A percentile compares a stretch with the other conserved stretches of the same genome.
These are phyloP conservation scores for Diorhabda elongata DNA, from an alignment of 1,140 invertebrate species.

Conservation along the genomic window DNA sequence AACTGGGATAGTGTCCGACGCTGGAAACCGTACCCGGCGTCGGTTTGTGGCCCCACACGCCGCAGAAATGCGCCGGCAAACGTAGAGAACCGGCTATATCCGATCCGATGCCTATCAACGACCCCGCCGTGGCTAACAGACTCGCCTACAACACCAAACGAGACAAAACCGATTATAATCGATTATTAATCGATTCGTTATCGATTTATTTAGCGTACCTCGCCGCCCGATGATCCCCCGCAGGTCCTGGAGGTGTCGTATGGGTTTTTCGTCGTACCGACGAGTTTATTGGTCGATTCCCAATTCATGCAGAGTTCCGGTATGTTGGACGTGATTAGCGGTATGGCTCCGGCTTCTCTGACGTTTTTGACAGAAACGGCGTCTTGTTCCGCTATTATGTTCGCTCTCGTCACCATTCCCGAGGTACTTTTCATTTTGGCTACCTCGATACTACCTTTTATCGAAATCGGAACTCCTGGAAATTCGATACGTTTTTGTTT, in stretches of 20 bases:
- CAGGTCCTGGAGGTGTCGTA: constrained; percentile 72
- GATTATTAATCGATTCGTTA: neutral
- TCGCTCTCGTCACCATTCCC: constrained; percentile 52
- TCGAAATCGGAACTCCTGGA: constrained; percentile 63
- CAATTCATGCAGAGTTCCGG: constrained; percentile 88
- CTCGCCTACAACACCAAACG: constrained; percentile 50
- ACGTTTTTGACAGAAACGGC: constrained; percentile 65
- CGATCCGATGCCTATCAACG: constrained; percentile 74
- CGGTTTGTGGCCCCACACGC: constrained; percentile 81
- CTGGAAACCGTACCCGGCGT: constrained; percentile 59
- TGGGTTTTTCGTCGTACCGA: constrained; percentile 84
- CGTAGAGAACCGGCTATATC: constrained; percentile 83
- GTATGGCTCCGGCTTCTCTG: constrained; percentile 74
- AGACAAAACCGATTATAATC: neutral
- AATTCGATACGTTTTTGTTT: no score
- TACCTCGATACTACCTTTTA: constrained; percentile 58
- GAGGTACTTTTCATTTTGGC: constrained; percentile 54
- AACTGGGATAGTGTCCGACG: constrained; percentile 47
- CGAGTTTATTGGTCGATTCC: constrained; percentile 84
- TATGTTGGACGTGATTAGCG: constrained; percentile 83
- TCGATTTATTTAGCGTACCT: constrained; percentile 48
- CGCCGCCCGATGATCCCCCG: constrained; percentile 77
- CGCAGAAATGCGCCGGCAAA: constrained; percentile 80
- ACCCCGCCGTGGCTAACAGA: constrained; percentile 66
- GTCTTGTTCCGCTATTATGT: constrained; percentile 61